Base-by-base conservation (phyloP, 1,140 invertebrate genomes). In the Drosophila grimshawi region DNA sequence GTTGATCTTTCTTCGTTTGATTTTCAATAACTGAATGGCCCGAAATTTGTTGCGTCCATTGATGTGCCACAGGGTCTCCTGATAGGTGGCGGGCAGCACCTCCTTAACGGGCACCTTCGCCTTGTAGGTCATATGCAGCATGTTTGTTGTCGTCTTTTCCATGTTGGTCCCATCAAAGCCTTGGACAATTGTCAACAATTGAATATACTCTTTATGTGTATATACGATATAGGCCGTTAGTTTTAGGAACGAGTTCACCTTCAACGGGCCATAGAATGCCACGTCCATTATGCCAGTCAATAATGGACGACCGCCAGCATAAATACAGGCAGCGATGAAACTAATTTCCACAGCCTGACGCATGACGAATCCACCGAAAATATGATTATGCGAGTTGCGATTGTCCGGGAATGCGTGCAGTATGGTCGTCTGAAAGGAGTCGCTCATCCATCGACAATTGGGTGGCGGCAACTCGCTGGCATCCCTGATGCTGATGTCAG, bases 311-410 rank as follows among this genome's bases (percentile, higher is more conserved):
- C 92, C 91, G 70, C 94, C 94, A 35, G 94, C 94, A 86, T 91
- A 94, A 86, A 90, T 81, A 78, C 93, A 94, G 8, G 94, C 95
- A 73, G 94, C 94, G 4, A 95, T 93, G 93, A 94, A 96, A 10
- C 94, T 95, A 6, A 97, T 90, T 93, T 97, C 96, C 55, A 94
- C 93, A 7, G 96, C 96, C 65, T 95, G 94, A 49, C 96, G 92
- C 95, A 97, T 97, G 19, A 97, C 92, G 92, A 95, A 97, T 3
- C 96, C 96, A 67, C 96, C 96, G 92, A 97, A 97, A 11, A 97
- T 95, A 85, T 95, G 96, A 83, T 96, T 96, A 73, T 96, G 95
- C 10, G 96, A 92, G 92, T 97, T 97, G 59, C 96, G 80, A 55
- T 89, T 76, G 11, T 92, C 78, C 2, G 91, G 91, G 29, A 86